These are phyloP conservation scores for Cirrhinus mrigala DNA, from an alignment of 2,797 vertebrate genomes.

Conservation along the genomic window DNA sequence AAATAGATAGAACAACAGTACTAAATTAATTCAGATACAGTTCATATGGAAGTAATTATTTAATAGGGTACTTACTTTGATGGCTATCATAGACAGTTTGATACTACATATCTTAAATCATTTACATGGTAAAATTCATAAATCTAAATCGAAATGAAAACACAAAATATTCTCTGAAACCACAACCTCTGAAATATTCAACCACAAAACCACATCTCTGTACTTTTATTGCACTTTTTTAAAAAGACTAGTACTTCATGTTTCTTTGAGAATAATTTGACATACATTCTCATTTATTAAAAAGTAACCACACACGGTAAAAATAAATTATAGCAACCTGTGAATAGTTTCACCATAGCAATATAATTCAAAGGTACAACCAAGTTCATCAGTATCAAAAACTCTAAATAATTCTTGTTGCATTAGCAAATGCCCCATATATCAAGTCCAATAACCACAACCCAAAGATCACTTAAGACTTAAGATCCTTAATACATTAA, in stretches of 20 bases:
- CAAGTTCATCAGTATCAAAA: not conserved
- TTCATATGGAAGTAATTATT: slow-evolving; percentile 10
- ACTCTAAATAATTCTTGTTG: not conserved
- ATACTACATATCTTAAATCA: not conserved
- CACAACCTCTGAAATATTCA: not conserved
- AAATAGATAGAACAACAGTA: slow-evolving; percentile 45
- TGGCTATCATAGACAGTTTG: not conserved
- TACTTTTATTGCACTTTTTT: not conserved
- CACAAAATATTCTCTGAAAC: not conserved
- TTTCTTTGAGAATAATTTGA: not conserved
- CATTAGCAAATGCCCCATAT: not conserved
- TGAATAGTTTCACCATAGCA: not conserved
- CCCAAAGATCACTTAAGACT: not conserved
- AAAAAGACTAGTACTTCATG: not conserved
- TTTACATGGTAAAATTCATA: not conserved
- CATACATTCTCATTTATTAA: not conserved
- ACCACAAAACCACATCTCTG: not conserved
- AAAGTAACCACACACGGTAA: not conserved
- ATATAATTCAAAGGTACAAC: not conserved
- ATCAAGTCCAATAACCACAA: not conserved
- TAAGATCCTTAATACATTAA: not conserved
- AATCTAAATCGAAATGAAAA: not conserved
- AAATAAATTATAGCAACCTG: not conserved
- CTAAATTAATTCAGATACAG: not conserved
- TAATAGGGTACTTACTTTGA: not conserved